These are phyloP conservation scores for Abramis brama DNA, from an alignment of 2,113 vertebrate species.

Conservation along the genomic window DNA sequence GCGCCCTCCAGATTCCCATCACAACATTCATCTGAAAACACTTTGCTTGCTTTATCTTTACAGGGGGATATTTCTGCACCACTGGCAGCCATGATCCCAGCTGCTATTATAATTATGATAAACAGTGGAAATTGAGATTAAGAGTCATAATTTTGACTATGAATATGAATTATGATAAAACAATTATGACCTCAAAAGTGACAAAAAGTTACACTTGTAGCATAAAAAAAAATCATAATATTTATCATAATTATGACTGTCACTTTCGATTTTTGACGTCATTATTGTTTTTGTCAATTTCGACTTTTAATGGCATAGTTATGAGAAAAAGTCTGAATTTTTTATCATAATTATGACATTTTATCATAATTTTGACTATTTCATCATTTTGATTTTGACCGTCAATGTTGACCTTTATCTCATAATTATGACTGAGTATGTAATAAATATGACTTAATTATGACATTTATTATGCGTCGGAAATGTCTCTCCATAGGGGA, in stretches of 20 bases:
- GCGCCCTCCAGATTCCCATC: constrained; percentile 24
- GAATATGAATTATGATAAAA: not conserved
- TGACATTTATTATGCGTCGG: not conserved
- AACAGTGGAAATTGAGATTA: not conserved
- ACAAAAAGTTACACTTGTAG: not conserved
- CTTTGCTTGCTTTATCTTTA: not conserved
- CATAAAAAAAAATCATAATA: not conserved
- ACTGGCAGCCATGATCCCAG: too few species aligned
- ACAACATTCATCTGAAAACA: not conserved
- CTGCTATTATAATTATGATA: not conserved
- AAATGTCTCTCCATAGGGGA: not conserved
- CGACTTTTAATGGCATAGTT: not conserved
- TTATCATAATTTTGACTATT: not conserved
- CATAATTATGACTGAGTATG: not conserved
- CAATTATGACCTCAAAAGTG: not conserved
- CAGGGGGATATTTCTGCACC: constrained; percentile 11
- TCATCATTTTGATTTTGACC: not conserved
- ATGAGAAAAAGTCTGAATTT: not conserved
- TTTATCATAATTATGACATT: not conserved
- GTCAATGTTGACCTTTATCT: not conserved
- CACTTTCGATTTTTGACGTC: not conserved
- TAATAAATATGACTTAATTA: not conserved
- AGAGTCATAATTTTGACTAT: not conserved
- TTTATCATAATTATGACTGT: not conserved
- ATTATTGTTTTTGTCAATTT: not conserved